Percentiles rank a stretch among this genome's conserved stretches.
Conservation (phyloP, 2,113 vertebrate species). For the Camelus dromedarius region DNA sequence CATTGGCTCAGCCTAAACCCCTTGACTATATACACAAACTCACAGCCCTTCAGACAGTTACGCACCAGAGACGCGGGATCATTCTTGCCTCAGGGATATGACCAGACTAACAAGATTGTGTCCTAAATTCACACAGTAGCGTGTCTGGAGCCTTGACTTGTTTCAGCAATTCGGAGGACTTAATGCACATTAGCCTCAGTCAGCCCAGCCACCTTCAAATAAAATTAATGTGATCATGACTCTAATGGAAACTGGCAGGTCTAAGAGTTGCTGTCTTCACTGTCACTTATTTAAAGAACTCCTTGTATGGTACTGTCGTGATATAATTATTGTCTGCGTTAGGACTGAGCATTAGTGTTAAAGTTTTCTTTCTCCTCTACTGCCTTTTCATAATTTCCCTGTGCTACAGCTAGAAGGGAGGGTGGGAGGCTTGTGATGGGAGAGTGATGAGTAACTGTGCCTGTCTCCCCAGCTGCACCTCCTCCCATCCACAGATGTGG, state of each 20-base stretch:
- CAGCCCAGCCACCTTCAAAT: not conserved
- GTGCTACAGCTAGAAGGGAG: not conserved
- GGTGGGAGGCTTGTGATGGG: not conserved
- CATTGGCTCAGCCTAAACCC: not conserved
- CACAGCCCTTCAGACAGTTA: not conserved
- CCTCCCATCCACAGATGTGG: not conserved
- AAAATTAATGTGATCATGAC: not conserved
- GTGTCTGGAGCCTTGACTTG: not conserved
- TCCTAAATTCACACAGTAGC: not conserved
- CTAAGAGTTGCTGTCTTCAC: not conserved
- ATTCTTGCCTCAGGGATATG: not conserved
- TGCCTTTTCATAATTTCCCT: not conserved
- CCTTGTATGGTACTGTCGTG: not conserved
- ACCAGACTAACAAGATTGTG: not conserved
- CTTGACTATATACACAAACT: not conserved
- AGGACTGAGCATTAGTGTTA: not conserved
- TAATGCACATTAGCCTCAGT: not conserved
- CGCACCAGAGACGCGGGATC: not conserved
- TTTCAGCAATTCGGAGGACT: not conserved
- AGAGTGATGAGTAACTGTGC: not conserved
- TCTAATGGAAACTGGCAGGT: not conserved
- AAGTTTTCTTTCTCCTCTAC: not conserved
- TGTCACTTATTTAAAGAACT: not conserved
- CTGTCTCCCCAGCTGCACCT: not conserved
- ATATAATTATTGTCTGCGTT: not conserved